phyloP scores from a whole-genome alignment of 2,113 vertebrate species.

The Centropus unirufus region DNA sequence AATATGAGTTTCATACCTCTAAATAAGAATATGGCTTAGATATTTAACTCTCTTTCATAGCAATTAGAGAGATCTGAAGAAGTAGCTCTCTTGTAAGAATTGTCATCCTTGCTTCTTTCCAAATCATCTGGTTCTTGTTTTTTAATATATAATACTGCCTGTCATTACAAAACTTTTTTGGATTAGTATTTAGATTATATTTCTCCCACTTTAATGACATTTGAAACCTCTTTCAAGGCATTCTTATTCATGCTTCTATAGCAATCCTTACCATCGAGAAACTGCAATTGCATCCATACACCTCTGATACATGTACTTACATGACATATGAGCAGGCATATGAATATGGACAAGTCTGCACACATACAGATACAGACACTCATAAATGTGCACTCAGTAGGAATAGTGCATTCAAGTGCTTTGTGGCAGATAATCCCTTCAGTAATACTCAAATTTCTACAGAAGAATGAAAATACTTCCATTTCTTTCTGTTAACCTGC shows the following conservation, averaged over 20 bases:
- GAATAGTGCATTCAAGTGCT: not conserved
- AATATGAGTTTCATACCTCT: not conserved
- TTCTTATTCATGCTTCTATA: not conserved
- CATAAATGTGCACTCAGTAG: not conserved
- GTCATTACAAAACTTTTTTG: not conserved
- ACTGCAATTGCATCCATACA: not conserved
- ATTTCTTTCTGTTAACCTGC: not conserved
- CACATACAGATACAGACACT: not conserved
- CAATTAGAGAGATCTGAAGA: not conserved
- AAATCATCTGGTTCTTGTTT: rapidly evolving
- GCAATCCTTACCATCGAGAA: not conserved
- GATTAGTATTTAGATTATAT: not conserved
- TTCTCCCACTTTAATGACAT: not conserved
- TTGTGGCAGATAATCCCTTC: not conserved
- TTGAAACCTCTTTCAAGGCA: not conserved
- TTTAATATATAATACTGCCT: not conserved
- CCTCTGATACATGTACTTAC: not conserved
- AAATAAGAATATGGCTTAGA: not conserved
- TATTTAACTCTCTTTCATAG: not conserved
- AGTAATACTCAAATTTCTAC: not conserved
- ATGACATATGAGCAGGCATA: not conserved
- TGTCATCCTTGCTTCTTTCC: not conserved
- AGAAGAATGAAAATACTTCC: not conserved
- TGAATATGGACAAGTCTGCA: not conserved
- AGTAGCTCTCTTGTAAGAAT: not conserved